A percentile compares a stretch with the other conserved stretches of the same genome.
These are phyloP conservation scores for Bergia puertoricense DNA, from an alignment of 92 coral and sea anemone species.

Conservation along the genomic window DNA sequence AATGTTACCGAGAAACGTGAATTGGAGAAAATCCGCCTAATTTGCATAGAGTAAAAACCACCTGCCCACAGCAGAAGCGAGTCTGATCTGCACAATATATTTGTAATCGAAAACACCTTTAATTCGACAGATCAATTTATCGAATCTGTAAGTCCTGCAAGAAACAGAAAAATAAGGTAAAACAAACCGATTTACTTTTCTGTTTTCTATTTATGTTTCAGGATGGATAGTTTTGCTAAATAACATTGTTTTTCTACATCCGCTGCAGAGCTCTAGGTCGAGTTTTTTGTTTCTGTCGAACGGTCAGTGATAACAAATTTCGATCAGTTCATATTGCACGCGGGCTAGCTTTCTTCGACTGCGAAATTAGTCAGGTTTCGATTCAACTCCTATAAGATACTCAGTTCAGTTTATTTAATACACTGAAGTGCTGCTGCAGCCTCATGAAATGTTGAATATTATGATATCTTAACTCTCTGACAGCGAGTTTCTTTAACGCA, in stretches of 20 bases:
- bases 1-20: not conserved
- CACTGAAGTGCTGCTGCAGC: not conserved
- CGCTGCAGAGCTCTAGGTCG: not conserved
- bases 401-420: not conserved
- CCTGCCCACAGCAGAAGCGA: conserved; percentile 32
- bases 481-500: conserved; percentile 9
- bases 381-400: not conserved
- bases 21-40: conserved; percentile 11
- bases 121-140: conserved; percentile 12
- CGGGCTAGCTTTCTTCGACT: not conserved
- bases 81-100: conserved; percentile 39
- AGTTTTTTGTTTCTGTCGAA: not conserved
- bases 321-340: not conserved
- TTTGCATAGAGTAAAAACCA: conserved; percentile 46
- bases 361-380: not conserved
- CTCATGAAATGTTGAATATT: not conserved
- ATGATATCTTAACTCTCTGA: not conserved
- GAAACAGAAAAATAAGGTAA: conserved; percentile 9
- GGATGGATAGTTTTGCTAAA: not conserved
- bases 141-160: not conserved
- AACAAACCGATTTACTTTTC: not conserved
- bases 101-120: conserved; percentile 27
- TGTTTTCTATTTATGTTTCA: not conserved
- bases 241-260: not conserved
- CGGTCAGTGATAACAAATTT: not conserved